Percentiles rank a stretch among this genome's conserved stretches.
Evolutionary conservation across 2,888 invertebrate genomes (phyloP).

Genomic region (Limnephilus lunatus): DNA sequence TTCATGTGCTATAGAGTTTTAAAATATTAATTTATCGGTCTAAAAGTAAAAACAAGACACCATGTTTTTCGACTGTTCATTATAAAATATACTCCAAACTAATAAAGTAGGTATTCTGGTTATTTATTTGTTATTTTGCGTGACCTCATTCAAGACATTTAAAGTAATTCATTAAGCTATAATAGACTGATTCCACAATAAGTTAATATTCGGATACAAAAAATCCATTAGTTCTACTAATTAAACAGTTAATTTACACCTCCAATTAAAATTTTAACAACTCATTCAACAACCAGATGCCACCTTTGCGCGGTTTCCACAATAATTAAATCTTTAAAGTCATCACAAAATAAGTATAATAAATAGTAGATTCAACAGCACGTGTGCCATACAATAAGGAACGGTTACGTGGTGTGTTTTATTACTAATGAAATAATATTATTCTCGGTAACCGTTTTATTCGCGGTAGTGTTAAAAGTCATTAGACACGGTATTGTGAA

Average conservation of each 20-base stretch:
- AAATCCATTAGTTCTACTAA: no score
- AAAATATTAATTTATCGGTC: not conserved
- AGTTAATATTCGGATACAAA: no score
- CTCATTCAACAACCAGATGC: not conserved
- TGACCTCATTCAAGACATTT: not conserved
- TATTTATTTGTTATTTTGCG: not conserved
- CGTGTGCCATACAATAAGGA: slow-evolving; percentile 27
- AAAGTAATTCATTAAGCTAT: not conserved
- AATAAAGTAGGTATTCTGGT: no score
- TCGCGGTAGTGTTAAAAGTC: slow-evolving; percentile 13
- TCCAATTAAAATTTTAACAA: not conserved
- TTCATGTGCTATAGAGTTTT: not conserved
- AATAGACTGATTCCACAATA: not conserved
- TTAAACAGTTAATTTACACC: not conserved
- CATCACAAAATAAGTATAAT: slow-evolving; percentile 6
- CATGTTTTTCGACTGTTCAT: no score
- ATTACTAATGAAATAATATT: not conserved
- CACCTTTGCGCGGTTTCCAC: not conserved
- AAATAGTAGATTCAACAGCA: not conserved
- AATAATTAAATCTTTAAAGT: not conserved
- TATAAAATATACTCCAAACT: no score
- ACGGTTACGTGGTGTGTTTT: slow-evolving; percentile 22
- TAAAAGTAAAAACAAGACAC: not conserved
- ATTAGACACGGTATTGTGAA: slow-evolving; percentile 20
- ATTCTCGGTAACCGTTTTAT: slow-evolving; percentile 11